phyloP scores from a whole-genome alignment of 1,140 invertebrate species.

The Dreissena polymorpha region DNA sequence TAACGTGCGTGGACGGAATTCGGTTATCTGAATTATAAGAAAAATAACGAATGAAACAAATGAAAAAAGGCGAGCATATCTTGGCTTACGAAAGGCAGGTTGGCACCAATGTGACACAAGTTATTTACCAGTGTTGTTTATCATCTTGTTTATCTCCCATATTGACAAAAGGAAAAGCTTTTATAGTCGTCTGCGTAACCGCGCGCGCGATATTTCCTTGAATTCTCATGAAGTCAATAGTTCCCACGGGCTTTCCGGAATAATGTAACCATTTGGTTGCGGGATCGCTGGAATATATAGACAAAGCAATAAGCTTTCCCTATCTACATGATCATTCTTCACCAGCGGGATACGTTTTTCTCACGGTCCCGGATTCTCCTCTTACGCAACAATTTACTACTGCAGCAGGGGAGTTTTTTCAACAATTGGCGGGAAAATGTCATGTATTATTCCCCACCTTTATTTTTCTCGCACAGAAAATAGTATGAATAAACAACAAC shows the following conservation, averaged over 20 bases:
- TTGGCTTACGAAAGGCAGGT: slow-evolving; percentile 16
- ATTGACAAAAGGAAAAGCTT: slow-evolving; percentile 37
- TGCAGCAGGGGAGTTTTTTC: slow-evolving; percentile 24
- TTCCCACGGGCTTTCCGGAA: slow-evolving; percentile 5
- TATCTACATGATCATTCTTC: slow-evolving; percentile 38
- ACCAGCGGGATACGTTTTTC: slow-evolving; percentile 29
- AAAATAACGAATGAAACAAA: background rate
- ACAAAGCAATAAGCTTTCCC: background rate
- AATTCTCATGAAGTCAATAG: background rate
- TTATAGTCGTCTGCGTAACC: slow-evolving; percentile 40
- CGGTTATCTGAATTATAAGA: background rate
- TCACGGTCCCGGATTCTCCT: slow-evolving; percentile 46
- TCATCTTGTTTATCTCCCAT: slow-evolving; percentile 15
- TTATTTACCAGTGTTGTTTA: slow-evolving; percentile 11
- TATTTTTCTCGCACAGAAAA: slow-evolving; percentile 11
- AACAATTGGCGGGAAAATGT: slow-evolving; percentile 51
- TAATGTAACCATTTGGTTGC: background rate
- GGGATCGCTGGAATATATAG: background rate
- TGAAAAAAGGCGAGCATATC: background rate
- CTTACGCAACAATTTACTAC: slow-evolving; percentile 51
- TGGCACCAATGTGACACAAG: background rate
- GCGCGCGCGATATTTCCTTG: slow-evolving; percentile 7
- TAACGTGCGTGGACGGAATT: background rate
- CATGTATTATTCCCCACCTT: slow-evolving; percentile 39
- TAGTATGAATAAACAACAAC: slow-evolving; percentile 35